Percentiles rank a stretch among this genome's conserved stretches.
These are phyloP conservation scores for Didymodactylos carnosus DNA, from an alignment of 2,888 invertebrate species.

Conservation along the genomic window DNA sequence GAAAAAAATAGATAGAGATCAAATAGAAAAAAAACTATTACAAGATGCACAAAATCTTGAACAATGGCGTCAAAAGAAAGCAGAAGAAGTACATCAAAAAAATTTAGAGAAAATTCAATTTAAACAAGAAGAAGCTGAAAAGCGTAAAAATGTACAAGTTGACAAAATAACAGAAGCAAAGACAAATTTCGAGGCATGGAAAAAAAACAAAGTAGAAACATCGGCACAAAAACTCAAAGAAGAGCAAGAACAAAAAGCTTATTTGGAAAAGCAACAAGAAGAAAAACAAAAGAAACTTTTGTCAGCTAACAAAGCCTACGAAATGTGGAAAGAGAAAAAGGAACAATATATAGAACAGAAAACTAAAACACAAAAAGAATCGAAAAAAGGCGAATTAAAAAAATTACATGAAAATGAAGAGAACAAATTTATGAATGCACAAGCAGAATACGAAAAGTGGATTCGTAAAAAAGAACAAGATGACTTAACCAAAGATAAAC, in stretches of 20 bases:
- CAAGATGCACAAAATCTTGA: background rate
- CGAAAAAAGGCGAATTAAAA: background rate
- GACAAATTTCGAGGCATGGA: background rate
- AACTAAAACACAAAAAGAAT: background rate
- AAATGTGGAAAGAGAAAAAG: background rate
- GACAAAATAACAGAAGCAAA: background rate
- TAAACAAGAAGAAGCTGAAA: background rate
- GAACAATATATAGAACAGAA: background rate
- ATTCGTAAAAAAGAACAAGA: background rate
- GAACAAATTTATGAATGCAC: background rate
- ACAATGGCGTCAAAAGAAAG: background rate
- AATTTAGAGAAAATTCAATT: background rate
- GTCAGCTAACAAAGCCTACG: background rate
- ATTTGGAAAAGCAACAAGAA: background rate
- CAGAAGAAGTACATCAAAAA: background rate
- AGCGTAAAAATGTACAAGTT: background rate
- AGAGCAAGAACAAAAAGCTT: background rate
- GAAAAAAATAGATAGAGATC: background rate
- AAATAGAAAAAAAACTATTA: background rate
- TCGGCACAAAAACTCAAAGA: background rate
- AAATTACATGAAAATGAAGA: background rate
- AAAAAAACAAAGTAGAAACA: background rate
- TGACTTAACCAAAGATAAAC: background rate
- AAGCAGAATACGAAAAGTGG: background rate
- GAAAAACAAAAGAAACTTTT: background rate